phyloP scores from a whole-genome alignment of 2,797 vertebrate species.

The Protonibea diacanthus region DNA sequence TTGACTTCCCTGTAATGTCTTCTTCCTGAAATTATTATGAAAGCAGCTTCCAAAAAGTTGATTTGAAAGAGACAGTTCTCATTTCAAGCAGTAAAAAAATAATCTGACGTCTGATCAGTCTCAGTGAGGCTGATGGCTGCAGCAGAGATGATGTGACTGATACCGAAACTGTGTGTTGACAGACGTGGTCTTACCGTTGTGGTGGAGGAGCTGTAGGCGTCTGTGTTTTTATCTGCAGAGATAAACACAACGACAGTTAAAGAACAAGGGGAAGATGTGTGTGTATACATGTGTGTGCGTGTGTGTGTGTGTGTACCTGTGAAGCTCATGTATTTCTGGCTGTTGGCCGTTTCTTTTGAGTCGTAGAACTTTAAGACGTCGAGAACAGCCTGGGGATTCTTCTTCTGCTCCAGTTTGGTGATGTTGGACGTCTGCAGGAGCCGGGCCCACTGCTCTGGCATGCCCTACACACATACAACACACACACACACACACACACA shows the following conservation, averaged over 20 bases:
- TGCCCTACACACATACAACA: slow-evolving; percentile 85
- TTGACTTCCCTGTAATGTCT: neutral
- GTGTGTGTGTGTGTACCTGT: slow-evolving; percentile 84
- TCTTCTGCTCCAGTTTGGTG: slow-evolving; percentile 97
- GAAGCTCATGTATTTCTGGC: slow-evolving; percentile 99
- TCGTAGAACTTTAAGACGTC: slow-evolving; percentile 96
- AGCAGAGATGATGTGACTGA: no score
- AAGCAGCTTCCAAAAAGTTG: neutral
- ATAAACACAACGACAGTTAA: slow-evolving; percentile 3
- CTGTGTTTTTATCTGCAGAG: slow-evolving; percentile 90
- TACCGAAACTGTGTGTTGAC: neutral
- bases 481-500: slow-evolving; percentile 38
- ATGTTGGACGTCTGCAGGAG: slow-evolving; percentile 97
- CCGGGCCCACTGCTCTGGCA: slow-evolving; percentile 96
- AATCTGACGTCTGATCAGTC: neutral
- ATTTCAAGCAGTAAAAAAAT: no score
- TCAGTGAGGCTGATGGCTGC: no score
- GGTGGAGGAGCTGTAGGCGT: slow-evolving; percentile 91
- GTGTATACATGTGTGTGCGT: slow-evolving; percentile 6
- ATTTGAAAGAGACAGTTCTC: no score
- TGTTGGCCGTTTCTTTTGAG: slow-evolving; percentile 94
- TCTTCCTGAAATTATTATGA: neutral
- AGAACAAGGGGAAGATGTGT: neutral
- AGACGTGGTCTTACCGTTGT: slow-evolving; percentile 86
- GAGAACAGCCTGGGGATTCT: slow-evolving; percentile 96